Conservation (phyloP, 2,113 vertebrate species). For the Stigmatopora nigra region DNA sequence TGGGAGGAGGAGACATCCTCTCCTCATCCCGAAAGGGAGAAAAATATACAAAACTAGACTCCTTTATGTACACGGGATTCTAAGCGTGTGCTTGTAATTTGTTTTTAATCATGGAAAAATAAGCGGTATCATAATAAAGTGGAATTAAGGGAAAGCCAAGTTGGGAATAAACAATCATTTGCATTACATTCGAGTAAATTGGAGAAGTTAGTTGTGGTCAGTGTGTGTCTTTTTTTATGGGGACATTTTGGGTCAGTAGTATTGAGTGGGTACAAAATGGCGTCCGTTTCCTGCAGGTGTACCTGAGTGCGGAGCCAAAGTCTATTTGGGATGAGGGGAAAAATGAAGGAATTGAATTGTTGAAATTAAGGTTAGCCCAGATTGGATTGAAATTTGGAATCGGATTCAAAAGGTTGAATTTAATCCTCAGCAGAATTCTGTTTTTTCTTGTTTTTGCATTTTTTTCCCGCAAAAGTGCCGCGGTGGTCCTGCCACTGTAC, state of each 20-base stretch:
- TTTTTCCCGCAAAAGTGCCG: constrained; percentile 29
- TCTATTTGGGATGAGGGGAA: not conserved
- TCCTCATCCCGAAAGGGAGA: constrained; percentile 23
- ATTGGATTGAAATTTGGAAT: not conserved
- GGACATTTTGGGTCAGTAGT: constrained; percentile 61
- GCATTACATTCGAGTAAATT: constrained; percentile 57
- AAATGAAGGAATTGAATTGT: not conserved
- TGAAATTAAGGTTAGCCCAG: not conserved
- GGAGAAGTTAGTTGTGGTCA: constrained; percentile 28
- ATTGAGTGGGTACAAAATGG: constrained; percentile 18
- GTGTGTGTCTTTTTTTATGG: not conserved
- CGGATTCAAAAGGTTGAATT: not conserved
- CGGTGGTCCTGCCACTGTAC: constrained; percentile 55
- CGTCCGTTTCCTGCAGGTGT: not conserved
- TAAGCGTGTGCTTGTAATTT: constrained; percentile 66
- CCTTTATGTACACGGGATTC: constrained; percentile 74
- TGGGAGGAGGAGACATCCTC: constrained; percentile 50
- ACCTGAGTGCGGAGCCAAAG: not conserved
- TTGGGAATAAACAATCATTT: constrained; percentile 27
- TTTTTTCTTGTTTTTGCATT: constrained; percentile 4
- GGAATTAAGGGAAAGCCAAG: not conserved
- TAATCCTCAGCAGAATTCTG: constrained; percentile 9
- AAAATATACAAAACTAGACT: constrained; percentile 74
- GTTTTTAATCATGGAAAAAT: constrained; percentile 15
- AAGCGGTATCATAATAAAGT: not conserved